A percentile compares a stretch with the other conserved stretches of the same genome.
These are phyloP conservation scores for Gastracanthus pulcherrimus DNA, from an alignment of 2,888 invertebrate species.

Conservation along the genomic window DNA sequence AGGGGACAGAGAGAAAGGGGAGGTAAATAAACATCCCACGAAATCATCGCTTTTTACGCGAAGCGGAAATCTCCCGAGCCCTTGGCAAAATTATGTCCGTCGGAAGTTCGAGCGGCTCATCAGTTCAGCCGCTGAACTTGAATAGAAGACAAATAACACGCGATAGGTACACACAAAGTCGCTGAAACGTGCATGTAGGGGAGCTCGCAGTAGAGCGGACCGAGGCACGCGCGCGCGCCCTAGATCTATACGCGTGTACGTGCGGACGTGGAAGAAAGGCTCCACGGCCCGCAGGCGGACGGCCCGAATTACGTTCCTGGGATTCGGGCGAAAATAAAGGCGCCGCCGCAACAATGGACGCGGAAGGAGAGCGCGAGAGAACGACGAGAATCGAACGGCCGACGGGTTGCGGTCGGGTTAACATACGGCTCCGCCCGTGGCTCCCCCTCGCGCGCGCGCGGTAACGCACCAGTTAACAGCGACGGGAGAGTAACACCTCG, in stretches of 20 bases:
- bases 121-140: constrained; percentile 12
- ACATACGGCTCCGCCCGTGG: background rate
- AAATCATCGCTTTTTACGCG: background rate
- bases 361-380: background rate
- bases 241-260: background rate
- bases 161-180: constrained; percentile 23
- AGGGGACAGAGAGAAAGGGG: background rate
- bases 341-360: background rate
- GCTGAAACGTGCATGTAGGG: background rate
- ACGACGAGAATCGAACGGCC: background rate
- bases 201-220: background rate
- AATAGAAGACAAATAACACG: constrained; percentile 48
- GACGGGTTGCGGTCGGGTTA: background rate
- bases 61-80: background rate
- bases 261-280: background rate
- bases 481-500: background rate
- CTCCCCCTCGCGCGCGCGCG: background rate
- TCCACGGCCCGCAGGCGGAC: background rate
- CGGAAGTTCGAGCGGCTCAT: constrained; percentile 38
- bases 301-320: background rate
- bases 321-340: background rate
- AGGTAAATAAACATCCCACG: background rate
- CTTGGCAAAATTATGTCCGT: constrained; percentile 25
- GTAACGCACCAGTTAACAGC: background rate
- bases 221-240: background rate